Percentiles rank a stretch among this genome's conserved stretches.
Evolutionary conservation across 2,888 invertebrate species (phyloP).

Genomic region (Hyalella azteca): DNA sequence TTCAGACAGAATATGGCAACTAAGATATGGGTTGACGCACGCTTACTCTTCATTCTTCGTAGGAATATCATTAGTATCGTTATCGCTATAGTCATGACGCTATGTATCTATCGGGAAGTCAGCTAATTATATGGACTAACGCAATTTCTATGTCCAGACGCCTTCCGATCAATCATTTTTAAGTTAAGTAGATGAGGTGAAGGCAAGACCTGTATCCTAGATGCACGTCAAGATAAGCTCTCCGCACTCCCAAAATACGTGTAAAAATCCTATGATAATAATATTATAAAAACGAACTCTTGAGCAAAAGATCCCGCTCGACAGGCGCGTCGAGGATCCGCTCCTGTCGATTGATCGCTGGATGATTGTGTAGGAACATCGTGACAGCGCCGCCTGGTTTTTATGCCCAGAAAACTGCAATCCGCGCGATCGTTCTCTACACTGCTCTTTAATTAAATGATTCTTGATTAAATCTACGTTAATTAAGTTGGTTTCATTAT

Average conservation of each 20-base stretch:
- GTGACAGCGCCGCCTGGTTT: neutral
- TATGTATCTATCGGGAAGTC: neutral
- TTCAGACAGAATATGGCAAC: too few species aligned
- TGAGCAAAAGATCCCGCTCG: neutral
- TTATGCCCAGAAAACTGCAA: too few species aligned
- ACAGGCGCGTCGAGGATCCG: neutral
- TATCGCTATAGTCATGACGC: neutral
- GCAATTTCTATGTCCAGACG: constrained; percentile 34
- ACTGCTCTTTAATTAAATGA: too few species aligned
- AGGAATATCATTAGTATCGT: too few species aligned
- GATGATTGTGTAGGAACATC: neutral
- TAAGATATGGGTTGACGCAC: too few species aligned
- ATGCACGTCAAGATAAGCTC: constrained; percentile 28
- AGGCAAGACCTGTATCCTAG: constrained; percentile 19
- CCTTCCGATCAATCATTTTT: constrained; percentile 29
- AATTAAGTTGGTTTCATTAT: too few species aligned
- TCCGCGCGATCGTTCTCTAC: too few species aligned
- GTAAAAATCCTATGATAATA: constrained; percentile 20
- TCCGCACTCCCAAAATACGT: neutral
- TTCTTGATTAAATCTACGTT: too few species aligned
- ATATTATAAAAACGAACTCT: neutral
- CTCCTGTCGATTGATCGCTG: neutral
- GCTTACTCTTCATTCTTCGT: too few species aligned
- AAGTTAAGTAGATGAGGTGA: constrained; percentile 36
- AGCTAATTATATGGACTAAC: constrained; percentile 3